These are phyloP conservation scores for Cynocephalus volans DNA, from an alignment of 2,113 vertebrate genomes.

Conservation along the genomic window DNA sequence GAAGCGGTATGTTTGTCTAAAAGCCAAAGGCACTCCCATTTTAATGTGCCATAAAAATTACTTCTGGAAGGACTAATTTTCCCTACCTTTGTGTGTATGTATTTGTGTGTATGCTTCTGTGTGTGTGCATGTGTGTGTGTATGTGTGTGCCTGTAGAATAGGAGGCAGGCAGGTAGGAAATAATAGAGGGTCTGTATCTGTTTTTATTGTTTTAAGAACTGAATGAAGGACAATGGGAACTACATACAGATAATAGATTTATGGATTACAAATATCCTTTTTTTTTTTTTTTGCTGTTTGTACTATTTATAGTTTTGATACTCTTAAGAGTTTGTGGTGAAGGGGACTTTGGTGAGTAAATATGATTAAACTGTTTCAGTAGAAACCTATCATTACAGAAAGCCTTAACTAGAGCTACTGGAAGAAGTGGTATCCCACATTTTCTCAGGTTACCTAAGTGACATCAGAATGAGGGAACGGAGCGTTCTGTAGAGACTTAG, in stretches of 20 bases:
- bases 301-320: not conserved
- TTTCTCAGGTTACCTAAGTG: not conserved
- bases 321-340: not conserved
- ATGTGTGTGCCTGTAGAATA: not conserved
- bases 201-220: constrained; percentile 18
- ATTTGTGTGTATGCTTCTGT: not conserved
- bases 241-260: not conserved
- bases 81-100: not conserved
- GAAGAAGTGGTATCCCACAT: not conserved
- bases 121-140: not conserved
- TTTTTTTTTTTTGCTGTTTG: not conserved
- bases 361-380: not conserved
- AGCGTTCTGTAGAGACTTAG: not conserved
- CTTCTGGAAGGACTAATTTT: not conserved
- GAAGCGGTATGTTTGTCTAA: constrained; percentile 27
- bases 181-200: not conserved
- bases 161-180: not conserved
- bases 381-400: not conserved
- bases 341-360: not conserved
- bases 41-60: not conserved
- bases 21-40: constrained; percentile 64
- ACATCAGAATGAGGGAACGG: not conserved
- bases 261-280: not conserved
- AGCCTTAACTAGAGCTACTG: not conserved
- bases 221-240: not conserved